Percentiles rank a stretch among this genome's conserved stretches.
Conservation (phyloP, 2,113 vertebrate genomes). For the Peucedramus taeniatus region DNA sequence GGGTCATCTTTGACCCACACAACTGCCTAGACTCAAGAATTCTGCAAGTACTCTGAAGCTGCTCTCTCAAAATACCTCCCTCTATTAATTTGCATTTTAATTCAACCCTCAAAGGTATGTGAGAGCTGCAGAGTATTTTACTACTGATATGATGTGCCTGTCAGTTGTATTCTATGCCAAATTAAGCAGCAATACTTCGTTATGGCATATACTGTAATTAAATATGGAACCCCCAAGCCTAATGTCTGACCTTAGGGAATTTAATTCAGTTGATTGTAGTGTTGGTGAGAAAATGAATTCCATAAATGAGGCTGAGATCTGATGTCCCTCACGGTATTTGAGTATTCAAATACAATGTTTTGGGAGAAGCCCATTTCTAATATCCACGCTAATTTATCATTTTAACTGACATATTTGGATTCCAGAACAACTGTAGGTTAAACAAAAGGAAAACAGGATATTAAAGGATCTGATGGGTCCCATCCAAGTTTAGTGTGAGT, state of each 20-base stretch:
- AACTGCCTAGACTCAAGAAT: background rate
- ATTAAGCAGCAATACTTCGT: background rate
- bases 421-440: background rate
- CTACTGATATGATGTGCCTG: background rate
- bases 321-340: background rate
- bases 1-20: background rate
- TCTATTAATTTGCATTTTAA: background rate
- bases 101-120: background rate
- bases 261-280: background rate
- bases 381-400: background rate
- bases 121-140: background rate
- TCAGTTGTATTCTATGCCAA: background rate
- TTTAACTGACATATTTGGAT: background rate
- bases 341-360: background rate
- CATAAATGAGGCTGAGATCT: background rate
- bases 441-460: conserved; percentile 27
- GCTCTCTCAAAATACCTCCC: background rate
- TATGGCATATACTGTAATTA: background rate
- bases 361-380: conserved; percentile 2
- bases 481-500: background rate
- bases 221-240: background rate
- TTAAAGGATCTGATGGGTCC: background rate
- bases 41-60: background rate
- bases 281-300: background rate
- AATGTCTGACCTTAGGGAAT: background rate